Percentiles rank a stretch among this genome's conserved stretches.
These are phyloP conservation scores for Campylomormyrus tamandua DNA, from an alignment of 2,113 vertebrate species.

Conservation along the genomic window DNA sequence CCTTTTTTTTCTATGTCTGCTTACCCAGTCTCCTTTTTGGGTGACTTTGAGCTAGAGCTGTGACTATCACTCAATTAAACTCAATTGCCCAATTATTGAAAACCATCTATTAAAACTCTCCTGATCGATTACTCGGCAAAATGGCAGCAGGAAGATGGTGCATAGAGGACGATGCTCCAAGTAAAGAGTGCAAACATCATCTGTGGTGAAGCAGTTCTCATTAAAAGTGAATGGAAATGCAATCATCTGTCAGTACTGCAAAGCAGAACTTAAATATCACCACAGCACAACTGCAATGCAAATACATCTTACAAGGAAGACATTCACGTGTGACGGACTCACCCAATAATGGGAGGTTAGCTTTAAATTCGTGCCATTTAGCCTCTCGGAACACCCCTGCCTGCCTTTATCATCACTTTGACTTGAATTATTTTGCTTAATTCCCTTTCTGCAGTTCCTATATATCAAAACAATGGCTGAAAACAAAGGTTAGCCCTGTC, in stretches of 20 bases:
- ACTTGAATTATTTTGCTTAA: neutral
- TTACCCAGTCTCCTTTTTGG: neutral
- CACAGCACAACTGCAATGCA: neutral
- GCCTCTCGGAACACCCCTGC: neutral
- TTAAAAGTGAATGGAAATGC: neutral
- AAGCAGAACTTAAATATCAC: neutral
- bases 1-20: neutral
- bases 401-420: neutral
- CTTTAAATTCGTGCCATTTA: neutral
- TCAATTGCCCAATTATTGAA: neutral
- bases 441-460: neutral
- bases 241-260: neutral
- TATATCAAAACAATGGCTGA: neutral
- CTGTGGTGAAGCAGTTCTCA: neutral
- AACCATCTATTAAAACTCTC: neutral
- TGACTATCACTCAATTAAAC: neutral
- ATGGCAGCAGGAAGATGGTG: neutral
- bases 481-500: neutral
- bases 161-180: neutral
- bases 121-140: neutral
- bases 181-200: neutral
- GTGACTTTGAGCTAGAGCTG: neutral
- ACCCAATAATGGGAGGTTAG: neutral
- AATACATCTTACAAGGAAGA: neutral
- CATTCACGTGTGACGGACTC: neutral